A percentile compares a stretch with the other conserved stretches of the same genome.
phyloP scores from a whole-genome alignment of 1,140 invertebrate species.

The Pseudomyrmex dendroicus region DNA sequence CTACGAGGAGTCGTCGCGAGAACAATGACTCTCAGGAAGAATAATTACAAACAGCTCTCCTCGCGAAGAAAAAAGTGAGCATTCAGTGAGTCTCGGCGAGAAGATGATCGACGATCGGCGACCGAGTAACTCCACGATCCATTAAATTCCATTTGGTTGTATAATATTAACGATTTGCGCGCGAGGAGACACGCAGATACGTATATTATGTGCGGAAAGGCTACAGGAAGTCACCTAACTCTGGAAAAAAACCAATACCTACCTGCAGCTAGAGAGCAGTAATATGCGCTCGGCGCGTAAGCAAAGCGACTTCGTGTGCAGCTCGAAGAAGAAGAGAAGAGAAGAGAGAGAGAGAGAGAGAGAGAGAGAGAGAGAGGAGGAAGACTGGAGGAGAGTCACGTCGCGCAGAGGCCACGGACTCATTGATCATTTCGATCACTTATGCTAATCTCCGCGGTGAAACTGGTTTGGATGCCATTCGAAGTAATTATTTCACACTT shows the following conservation, averaged over 20 bases:
- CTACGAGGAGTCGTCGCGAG: slow-evolving; percentile 24
- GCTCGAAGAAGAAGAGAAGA: background rate
- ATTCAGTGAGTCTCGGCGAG: slow-evolving; percentile 31
- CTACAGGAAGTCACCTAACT: slow-evolving; percentile 63
- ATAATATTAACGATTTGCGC: slow-evolving; percentile 26
- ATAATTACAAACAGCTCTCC: slow-evolving; percentile 48
- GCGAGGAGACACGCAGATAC: slow-evolving; percentile 36
- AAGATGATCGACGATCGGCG: slow-evolving; percentile 52
- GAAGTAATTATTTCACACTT: slow-evolving; percentile 83
- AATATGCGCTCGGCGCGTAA: slow-evolving; percentile 36
- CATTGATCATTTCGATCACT: slow-evolving; percentile 83
- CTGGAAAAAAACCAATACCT: background rate
- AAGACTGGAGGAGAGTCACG: slow-evolving; percentile 62
- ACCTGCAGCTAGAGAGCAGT: slow-evolving; percentile 52
- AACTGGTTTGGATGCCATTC: slow-evolving; percentile 80
- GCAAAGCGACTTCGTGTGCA: slow-evolving; percentile 36
- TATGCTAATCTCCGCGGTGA: slow-evolving; percentile 78
- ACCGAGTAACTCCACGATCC: slow-evolving; percentile 24
- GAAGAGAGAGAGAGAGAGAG: slow-evolving; percentile 20
- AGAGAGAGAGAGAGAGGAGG: slow-evolving; percentile 29
- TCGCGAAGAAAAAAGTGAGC: background rate
- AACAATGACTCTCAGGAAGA: slow-evolving; percentile 25
- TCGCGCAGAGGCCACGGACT: slow-evolving; percentile 68
- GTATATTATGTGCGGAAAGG: slow-evolving; percentile 56
- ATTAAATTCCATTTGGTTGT: slow-evolving; percentile 57